Evolutionary conservation across 2,113 vertebrate species (phyloP).

Genomic region (Pollimyrus isidori): DNA sequence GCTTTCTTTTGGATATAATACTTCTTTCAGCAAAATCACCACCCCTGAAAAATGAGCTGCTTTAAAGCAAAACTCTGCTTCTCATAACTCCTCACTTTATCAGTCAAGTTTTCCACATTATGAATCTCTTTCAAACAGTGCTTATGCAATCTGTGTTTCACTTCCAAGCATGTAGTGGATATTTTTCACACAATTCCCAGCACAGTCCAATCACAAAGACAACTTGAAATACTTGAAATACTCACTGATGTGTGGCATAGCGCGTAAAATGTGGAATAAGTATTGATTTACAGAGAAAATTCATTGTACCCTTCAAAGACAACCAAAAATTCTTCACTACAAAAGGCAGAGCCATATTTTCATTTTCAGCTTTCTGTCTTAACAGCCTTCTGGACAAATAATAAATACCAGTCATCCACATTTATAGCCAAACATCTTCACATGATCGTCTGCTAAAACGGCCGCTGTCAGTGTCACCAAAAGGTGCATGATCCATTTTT

Average conservation of each 20-base stretch:
- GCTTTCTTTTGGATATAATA: neutral
- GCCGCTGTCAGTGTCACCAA: neutral
- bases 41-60: neutral
- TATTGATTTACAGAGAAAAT: neutral
- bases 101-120: neutral
- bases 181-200: neutral
- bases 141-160: neutral
- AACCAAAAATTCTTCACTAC: neutral
- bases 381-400: neutral
- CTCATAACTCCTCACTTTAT: neutral
- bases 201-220: neutral
- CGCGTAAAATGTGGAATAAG: neutral
- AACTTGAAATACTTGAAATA: neutral
- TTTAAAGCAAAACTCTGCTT: neutral
- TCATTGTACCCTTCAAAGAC: neutral
- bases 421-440: neutral
- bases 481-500: neutral
- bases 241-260: neutral
- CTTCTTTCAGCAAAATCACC: neutral
- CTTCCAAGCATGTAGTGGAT: neutral
- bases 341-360: neutral
- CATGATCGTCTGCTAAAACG: neutral
- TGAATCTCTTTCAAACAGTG: neutral
- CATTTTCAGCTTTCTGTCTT: neutral
- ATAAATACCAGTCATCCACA: neutral